A percentile compares a stretch with the other conserved stretches of the same genome.
Evolutionary conservation across 2,113 vertebrate genomes (phyloP).

Genomic region (Tympanuchus pallidicinctus): DNA sequence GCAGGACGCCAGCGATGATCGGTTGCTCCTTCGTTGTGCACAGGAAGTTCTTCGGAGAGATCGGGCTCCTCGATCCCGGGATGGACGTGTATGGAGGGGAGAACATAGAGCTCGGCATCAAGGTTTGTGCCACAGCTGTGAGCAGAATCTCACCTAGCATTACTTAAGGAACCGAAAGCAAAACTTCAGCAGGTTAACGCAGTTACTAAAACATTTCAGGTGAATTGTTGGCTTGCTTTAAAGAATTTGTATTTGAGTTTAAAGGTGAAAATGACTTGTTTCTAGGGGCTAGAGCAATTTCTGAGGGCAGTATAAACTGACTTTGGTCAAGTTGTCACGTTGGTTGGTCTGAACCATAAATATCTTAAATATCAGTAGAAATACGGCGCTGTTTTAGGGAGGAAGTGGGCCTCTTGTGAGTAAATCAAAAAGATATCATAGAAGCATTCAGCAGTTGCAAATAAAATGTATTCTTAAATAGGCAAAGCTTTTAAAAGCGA

Average conservation of each 20-base stretch:
- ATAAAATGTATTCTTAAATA: background rate
- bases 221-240: background rate
- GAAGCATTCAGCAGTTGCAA: background rate
- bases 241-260: background rate
- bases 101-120: conserved; percentile 98
- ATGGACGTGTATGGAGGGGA: conserved; percentile 99
- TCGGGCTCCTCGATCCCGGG: conserved; percentile 93
- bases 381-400: accelerated
- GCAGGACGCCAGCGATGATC: conserved; percentile 96
- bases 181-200: background rate
- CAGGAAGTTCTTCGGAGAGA: conserved; percentile 92
- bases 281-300: background rate
- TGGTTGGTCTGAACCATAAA: accelerated
- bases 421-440: background rate
- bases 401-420: background rate
- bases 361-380: background rate
- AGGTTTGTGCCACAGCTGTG: conserved; percentile 80
- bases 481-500: background rate
- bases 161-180: background rate
- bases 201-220: background rate
- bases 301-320: background rate
- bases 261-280: accelerated
- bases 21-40: conserved; percentile 97
- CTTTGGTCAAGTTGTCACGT: background rate
- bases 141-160: background rate